Evolutionary conservation across 1,140 invertebrate genomes (phyloP), one percentile per base, ranked within the genome.

Genomic region (Drosophila bocki): DNA sequence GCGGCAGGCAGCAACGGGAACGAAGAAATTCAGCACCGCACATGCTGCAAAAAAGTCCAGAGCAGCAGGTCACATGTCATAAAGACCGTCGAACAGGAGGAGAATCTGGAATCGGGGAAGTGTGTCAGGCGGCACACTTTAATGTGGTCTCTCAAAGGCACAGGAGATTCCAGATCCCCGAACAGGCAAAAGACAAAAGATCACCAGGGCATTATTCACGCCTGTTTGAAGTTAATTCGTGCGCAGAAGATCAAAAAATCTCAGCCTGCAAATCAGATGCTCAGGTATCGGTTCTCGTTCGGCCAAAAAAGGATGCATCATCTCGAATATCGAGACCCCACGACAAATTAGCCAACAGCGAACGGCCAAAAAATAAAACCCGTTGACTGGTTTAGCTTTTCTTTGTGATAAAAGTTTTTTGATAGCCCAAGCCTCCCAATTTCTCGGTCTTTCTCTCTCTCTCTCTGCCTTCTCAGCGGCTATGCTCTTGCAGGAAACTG

Each of bases 51-150:
- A 69, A 69, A 47, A 62, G 8, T 33, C 17, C 51, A 9, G 8
- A 45, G 29, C 44, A 56, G 51, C 32, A 71, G 50, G 41, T 56
- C 37, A 86, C 80, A 87, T 87, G 83, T 86, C 83, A 86, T 86
- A 83, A 86, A 69, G 45, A 47, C 37, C 41, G 50, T 48, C 61
- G 35, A 50, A 7, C 29, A 12, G 12, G 6, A 37, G 32, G 41
- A 67, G 51, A 37, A 29, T 29, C 42, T 19, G 35, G 78, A 9
- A 54, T 37, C 51, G 51, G 65, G 70, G 83, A 80, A 70, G 83
- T 75, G 83, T 80, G 84, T 85, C 82, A 68, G 76, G 63, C 83
- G 84, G 83, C 83, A 80, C 83, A 80, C 83, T 87, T 87, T 87
- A 80, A 87, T 83, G 83, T 87, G 71, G 83, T 53, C 42, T 44